Evolutionary conservation across 1,140 invertebrate species (phyloP), one percentile per base, ranked within the genome.

Genomic region (Heliothis virescens): DNA sequence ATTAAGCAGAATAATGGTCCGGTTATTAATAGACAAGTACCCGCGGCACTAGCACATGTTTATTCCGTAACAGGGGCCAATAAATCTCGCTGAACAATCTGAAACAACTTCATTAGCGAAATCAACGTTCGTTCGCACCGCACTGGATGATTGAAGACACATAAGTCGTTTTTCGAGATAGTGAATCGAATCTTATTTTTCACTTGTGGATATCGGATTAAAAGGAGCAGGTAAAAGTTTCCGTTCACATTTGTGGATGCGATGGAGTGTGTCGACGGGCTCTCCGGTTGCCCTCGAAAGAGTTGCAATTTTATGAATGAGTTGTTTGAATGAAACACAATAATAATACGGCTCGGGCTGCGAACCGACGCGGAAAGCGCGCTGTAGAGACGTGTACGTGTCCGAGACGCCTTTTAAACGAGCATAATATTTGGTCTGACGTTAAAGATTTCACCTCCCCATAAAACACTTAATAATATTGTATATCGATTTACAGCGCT

Each of bases 231-330:
- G 74, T 72, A 83, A 81, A 83, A 69, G 59, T 79, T 69, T 41
- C 59, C 50, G 60, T 81, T 55, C 79, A 85, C 72, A 86, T 89
- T 87, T 87, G 82, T 86, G 83, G 65, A 74, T 80, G 80, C 85
- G 84, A 84, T 91, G 86, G 81, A 90, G 87, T 86, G 87, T 88
- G 75, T 85, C 88, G 85, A 78, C 82, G 62, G 75, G 79, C 83
- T 86, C 87, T 89, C 88, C 81, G 82, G 85, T 91, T 88, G 84
- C 84, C 83, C 77, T 81, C 82, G 76, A 86, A 84, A 80, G 86
- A 87, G 83, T 87, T 89, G 85, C 90, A 94, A 94, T 94, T 94
- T 92, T 94, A 92, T 93, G 91, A 94, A 94, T 94, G 91, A 94
- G 85, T 91, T 93, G 86, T 91, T 92, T 91, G 90, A 92, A 94